These are phyloP conservation scores for Pogoniulus pusillus DNA, from an alignment of 2,797 vertebrate genomes.

Conservation along the genomic window DNA sequence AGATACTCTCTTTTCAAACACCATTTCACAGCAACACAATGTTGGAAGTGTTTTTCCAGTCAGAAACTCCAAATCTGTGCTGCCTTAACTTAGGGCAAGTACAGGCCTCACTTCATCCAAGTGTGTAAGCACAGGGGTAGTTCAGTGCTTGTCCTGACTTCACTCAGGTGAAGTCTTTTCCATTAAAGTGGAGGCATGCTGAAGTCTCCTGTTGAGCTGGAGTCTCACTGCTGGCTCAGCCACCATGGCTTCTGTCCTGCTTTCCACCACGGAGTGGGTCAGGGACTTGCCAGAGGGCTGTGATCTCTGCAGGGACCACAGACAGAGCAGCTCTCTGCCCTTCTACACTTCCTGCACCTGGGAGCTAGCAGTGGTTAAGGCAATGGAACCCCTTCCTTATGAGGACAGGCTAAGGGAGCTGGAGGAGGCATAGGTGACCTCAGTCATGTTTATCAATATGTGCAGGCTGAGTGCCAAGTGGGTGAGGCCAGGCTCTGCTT, in stretches of 20 bases:
- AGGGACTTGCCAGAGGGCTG: background rate
- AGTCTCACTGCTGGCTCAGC: background rate
- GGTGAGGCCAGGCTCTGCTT: no score
- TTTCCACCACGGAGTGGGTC: no score
- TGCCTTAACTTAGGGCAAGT: background rate
- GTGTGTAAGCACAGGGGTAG: background rate
- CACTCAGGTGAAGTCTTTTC: background rate
- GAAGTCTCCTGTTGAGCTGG: background rate
- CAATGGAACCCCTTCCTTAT: no score
- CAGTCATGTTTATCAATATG: no score
- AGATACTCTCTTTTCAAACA: background rate
- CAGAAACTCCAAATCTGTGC: background rate
- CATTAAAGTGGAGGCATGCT: background rate
- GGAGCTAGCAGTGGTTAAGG: background rate
- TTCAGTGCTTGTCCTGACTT: background rate
- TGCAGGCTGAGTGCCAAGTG: no score
- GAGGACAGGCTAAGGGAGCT: no score
- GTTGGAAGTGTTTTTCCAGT: background rate
- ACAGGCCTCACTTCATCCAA: background rate
- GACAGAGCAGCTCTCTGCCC: background rate
- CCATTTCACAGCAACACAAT: background rate
- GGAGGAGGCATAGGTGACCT: no score
- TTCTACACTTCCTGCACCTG: background rate
- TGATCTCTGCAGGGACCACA: background rate
- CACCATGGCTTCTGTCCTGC: rapidly evolving